Percentiles rank a stretch among this genome's conserved stretches.
These are phyloP conservation scores for Atractosteus spatula DNA, from an alignment of 2,113 vertebrate genomes.

Conservation along the genomic window DNA sequence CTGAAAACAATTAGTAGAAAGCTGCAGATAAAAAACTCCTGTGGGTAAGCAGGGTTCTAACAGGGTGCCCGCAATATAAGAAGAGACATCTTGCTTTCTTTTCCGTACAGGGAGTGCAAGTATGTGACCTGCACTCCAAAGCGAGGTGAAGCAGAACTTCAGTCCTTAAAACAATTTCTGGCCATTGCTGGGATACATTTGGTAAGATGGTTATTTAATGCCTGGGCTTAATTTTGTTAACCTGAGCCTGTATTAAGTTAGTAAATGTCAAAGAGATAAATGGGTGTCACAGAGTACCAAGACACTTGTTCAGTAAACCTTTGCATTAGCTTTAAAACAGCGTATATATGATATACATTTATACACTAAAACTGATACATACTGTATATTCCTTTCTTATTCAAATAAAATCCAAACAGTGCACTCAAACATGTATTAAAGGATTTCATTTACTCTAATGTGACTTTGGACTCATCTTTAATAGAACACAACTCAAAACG, in stretches of 20 bases:
- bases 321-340: neutral
- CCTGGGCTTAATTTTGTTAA: conserved; percentile 74
- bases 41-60: neutral
- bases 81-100: conserved; percentile 28
- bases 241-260: conserved; percentile 74
- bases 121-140: conserved; percentile 27
- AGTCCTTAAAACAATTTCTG: conserved; percentile 38
- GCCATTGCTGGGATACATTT: conserved; percentile 34
- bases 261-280: conserved; percentile 78
- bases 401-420: neutral
- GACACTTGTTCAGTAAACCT: conserved; percentile 2
- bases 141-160: neutral
- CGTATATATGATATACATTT: no score
- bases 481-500: no score
- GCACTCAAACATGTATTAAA: no score
- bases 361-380: no score
- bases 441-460: no score
- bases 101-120: conserved; percentile 17
- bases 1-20: conserved; percentile 56
- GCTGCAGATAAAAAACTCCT: conserved; percentile 28
- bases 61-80: neutral
- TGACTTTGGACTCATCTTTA: no score
- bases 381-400: no score
- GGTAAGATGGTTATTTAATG: conserved; percentile 73
- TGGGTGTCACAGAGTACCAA: conserved; percentile 62